These are phyloP conservation scores for Osmerus mordax DNA, from an alignment of 2,113 vertebrate genomes.

Conservation along the genomic window DNA sequence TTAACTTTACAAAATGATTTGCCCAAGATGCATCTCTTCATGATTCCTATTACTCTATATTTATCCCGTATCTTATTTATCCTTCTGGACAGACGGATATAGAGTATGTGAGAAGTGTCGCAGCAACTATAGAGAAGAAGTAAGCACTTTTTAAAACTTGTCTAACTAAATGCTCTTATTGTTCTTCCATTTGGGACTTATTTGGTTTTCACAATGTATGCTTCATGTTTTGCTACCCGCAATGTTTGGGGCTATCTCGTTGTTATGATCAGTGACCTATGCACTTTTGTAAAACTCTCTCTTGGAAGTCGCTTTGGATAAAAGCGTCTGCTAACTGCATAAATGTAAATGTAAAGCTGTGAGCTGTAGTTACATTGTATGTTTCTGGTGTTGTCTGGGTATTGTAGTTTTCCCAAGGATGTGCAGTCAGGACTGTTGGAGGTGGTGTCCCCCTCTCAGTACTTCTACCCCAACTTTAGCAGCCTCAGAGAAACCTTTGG, in stretches of 20 bases:
- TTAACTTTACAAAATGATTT: background rate
- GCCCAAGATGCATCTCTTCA: background rate
- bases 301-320: no score
- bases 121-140: conserved; percentile 70
- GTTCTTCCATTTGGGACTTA: no score
- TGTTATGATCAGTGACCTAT: no score
- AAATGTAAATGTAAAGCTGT: background rate
- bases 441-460: conserved; percentile 75
- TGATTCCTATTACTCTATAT: background rate
- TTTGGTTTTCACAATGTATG: no score
- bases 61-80: conserved; percentile 9
- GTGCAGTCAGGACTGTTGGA: conserved; percentile 77
- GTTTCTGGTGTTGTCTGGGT: conserved; percentile 10
- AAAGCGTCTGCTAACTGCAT: no score
- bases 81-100: conserved; percentile 69
- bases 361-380: background rate
- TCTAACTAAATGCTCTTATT: no score
- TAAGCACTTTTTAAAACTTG: conserved; percentile 59
- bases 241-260: no score
- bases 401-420: conserved; percentile 73
- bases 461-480: conserved; percentile 75
- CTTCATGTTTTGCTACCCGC: no score
- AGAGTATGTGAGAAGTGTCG: conserved; percentile 70
- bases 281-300: no score
- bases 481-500: conserved; percentile 68